Evolutionary conservation across 1,140 invertebrate species (phyloP).

Genomic region (Bombus pyrosoma): DNA sequence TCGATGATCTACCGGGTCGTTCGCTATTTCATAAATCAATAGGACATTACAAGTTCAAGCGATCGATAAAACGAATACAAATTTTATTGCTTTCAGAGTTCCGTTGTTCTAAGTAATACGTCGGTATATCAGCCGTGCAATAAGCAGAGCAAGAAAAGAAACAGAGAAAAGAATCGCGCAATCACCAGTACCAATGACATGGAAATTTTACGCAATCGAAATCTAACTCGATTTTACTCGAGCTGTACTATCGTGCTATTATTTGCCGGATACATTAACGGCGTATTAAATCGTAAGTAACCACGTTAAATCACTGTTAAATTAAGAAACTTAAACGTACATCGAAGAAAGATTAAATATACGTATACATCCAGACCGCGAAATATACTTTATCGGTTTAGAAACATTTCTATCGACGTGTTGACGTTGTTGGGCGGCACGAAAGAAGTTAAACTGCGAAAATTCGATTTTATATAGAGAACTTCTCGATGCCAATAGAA

Average conservation of each 20-base stretch:
- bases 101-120: conserved; percentile 29
- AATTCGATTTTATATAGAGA: no score
- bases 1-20: not conserved
- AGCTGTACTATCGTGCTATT: not conserved
- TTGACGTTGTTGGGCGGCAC: no score
- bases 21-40: conserved; percentile 16
- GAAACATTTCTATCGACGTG: no score
- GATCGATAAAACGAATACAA: conserved; percentile 34
- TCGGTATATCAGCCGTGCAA: not conserved
- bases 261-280: no score
- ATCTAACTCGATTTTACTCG: not conserved
- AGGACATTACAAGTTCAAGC: not conserved
- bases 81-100: conserved; percentile 48
- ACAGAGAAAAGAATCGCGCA: not conserved
- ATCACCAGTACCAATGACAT: not conserved
- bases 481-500: no score
- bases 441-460: no score
- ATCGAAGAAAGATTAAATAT: no score
- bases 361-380: no score
- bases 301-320: not conserved
- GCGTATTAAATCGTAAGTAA: not conserved
- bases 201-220: not conserved
- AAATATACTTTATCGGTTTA: no score
- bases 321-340: not conserved
- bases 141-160: not conserved